Evolutionary conservation across 1,140 invertebrate species (phyloP), one percentile per base, ranked within the genome.

Genomic region (Potamilus streckersoni): DNA sequence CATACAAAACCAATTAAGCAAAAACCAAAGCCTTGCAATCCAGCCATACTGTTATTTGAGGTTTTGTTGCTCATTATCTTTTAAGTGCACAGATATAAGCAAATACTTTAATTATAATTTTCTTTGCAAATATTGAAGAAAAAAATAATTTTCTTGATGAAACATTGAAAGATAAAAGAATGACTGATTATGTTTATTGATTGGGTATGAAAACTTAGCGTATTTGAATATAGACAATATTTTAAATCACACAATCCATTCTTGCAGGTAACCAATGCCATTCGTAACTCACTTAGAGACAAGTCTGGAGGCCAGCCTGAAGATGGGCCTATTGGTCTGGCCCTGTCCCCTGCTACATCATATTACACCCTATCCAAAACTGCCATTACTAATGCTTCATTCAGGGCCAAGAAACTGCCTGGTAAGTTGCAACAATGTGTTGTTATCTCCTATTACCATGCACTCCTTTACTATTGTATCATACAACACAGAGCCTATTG

Each of bases 371-470:
- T 86, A 3, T 79, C 80, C n/a, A 97, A 97, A 91, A 95, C 96
- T 14, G 97, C 87, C 61, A 87, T 98, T 76, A 98, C 96, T 63
- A 98, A 98, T 91, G 97, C 97, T 80, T 98, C 96, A 82, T 98
- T 98, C 91, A 93, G 96, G 78, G 96, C 96, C 67, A 97, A 96
- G 91, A 98, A 98, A 91, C 92, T 98, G 76, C 97, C 97, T 92
- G 96, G 90, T 89, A 78, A 67, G 55, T 59, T 55, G 23, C 70
- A 2, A 63, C 5, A 16, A 64, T 68, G 31, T 3, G n/a, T 17
- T 6, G 23, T 49, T 77, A 81, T 19, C 79, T 79, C 58, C 16
- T 69, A 75, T 15, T 23, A 49, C 57, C 58, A 61, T n/a, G 38
- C 56, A 55, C 61, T 20, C 11, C 62, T 56, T 63, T 38, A 49